These are phyloP conservation scores for Diabrotica undecimpunctata DNA, from an alignment of 1,140 invertebrate species.

Conservation along the genomic window DNA sequence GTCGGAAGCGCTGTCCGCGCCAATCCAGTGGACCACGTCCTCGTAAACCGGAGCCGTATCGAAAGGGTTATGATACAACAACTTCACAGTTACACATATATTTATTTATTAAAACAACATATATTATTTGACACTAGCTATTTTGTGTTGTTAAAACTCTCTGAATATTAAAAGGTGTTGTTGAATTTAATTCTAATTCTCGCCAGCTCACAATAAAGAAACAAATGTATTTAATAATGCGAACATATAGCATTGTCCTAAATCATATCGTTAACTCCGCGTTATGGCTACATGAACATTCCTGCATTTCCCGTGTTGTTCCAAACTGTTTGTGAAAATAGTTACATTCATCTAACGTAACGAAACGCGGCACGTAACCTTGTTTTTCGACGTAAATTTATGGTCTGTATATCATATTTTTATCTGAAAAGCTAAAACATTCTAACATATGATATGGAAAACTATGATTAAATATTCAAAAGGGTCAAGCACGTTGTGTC, in stretches of 20 bases:
- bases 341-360: background rate
- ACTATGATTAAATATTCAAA: background rate
- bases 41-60: too few relatives aligned
- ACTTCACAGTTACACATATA: too few relatives aligned
- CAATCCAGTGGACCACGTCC: too few relatives aligned
- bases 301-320: background rate
- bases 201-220: too few relatives aligned
- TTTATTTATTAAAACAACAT: too few relatives aligned
- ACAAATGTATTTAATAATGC: too few relatives aligned
- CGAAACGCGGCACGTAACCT: background rate
- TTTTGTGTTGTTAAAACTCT: too few relatives aligned
- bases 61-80: too few relatives aligned
- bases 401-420: background rate
- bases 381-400: background rate
- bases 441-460: background rate
- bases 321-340: background rate
- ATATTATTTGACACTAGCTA: too few relatives aligned
- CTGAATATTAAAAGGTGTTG: too few relatives aligned
- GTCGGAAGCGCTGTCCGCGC: too few relatives aligned
- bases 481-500: background rate
- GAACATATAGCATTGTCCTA: background rate
- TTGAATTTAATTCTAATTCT: too few relatives aligned
- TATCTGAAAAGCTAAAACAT: background rate
- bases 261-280: background rate
- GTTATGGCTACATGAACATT: background rate